Percentiles rank a stretch among this genome's conserved stretches.
Conservation (phyloP, 2,113 vertebrate species). For the Ceyx melanurus region DNA sequence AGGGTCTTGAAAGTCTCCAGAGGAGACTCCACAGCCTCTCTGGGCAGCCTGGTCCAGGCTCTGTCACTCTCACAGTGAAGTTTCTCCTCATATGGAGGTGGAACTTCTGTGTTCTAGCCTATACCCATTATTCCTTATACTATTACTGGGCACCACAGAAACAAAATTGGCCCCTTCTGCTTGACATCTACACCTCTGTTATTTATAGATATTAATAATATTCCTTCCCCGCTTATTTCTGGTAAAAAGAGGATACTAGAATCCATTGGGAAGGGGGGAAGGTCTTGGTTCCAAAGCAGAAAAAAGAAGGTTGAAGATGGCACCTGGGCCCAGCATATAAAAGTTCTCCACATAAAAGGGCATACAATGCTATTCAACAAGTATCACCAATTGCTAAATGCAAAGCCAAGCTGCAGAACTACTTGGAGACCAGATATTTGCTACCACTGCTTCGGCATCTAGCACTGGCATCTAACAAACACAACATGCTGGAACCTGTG, state of each 20-base stretch:
- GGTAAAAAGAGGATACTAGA: not conserved
- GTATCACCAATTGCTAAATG: not conserved
- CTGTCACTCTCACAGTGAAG: too few species aligned
- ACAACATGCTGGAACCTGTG: fast-evolving
- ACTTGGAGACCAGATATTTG: too few species aligned
- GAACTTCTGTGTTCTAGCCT: too few species aligned
- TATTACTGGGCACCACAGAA: too few species aligned
- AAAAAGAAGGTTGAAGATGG: not conserved
- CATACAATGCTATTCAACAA: fast-evolving
- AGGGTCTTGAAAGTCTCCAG: too few species aligned
- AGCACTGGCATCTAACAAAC: not conserved
- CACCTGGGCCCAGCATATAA: not conserved
- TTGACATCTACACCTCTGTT: too few species aligned
- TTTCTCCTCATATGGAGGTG: too few species aligned
- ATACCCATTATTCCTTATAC: too few species aligned
- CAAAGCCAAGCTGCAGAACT: not conserved
- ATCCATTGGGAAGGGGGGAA: not conserved
- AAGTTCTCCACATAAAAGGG: not conserved
- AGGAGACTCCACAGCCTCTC: too few species aligned
- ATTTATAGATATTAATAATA: too few species aligned
- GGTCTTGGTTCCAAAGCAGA: not conserved
- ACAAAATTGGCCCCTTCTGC: too few species aligned
- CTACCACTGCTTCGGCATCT: not conserved
- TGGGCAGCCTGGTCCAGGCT: too few species aligned
- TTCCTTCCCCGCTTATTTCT: not conserved